phyloP scores from a whole-genome alignment of 1,140 invertebrate genomes.

The Atta colombica region DNA sequence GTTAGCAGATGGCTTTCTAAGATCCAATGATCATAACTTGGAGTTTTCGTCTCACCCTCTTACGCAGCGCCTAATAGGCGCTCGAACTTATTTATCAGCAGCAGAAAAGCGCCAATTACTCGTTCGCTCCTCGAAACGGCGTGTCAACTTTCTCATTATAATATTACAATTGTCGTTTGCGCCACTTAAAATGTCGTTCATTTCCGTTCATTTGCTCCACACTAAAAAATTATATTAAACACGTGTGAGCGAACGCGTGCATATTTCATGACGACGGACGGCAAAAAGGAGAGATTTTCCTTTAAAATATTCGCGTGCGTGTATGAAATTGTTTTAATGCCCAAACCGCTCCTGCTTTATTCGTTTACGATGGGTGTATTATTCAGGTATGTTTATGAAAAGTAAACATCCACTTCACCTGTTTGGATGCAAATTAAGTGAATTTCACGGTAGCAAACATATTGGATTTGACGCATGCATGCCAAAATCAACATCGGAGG shows the following conservation, averaged over 20 bases:
- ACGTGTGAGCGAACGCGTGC: conserved; percentile 61
- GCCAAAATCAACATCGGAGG: conserved; percentile 46
- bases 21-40: conserved; percentile 69
- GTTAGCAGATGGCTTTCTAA: conserved; percentile 66
- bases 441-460: conserved; percentile 30
- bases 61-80: conserved; percentile 58
- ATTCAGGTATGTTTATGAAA: conserved; percentile 4
- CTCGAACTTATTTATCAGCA: conserved; percentile 77
- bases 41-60: conserved; percentile 48
- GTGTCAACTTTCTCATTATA: conserved; percentile 76
- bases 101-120: conserved; percentile 74
- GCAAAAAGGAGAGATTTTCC: conserved; percentile 24
- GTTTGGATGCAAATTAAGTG: conserved; percentile 29
- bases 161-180: conserved; percentile 60
- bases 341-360: neutral
- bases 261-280: conserved; percentile 24
- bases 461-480: neutral
- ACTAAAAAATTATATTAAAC: conserved; percentile 72
- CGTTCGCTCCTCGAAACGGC: conserved; percentile 40
- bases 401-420: neutral
- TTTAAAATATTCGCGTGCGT: neutral
- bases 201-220: conserved; percentile 57
- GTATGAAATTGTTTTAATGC: neutral
- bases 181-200: conserved; percentile 51
- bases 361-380: neutral